phyloP scores from a whole-genome alignment of 2,797 vertebrate genomes.

The Miichthys miiuy region DNA sequence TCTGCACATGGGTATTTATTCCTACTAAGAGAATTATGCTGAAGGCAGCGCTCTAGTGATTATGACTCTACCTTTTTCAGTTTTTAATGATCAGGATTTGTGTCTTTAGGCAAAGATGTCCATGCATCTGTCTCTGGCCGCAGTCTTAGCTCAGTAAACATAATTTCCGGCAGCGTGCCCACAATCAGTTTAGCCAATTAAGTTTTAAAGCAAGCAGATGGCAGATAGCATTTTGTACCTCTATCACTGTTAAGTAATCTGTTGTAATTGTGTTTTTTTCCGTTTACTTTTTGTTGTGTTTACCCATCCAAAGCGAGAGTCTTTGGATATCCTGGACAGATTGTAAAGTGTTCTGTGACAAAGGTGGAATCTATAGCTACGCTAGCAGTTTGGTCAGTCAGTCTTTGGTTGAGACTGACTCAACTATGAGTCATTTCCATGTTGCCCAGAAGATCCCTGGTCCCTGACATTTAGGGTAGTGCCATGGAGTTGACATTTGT shows the following conservation, averaged over 20 bases:
- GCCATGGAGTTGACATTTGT: not conserved
- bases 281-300: not conserved
- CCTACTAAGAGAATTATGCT: slow-evolving; percentile 58
- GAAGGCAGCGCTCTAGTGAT: slow-evolving; percentile 56
- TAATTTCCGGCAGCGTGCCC: slow-evolving; percentile 58
- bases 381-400: not conserved
- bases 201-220: slow-evolving; percentile 73
- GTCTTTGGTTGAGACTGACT: not conserved
- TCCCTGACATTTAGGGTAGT: not conserved
- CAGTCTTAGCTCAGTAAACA: slow-evolving; percentile 53
- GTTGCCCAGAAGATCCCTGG: not conserved
- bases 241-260: not conserved
- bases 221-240: slow-evolving; percentile 24
- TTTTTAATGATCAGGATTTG: slow-evolving; percentile 69
- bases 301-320: not conserved
- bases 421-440: not conserved
- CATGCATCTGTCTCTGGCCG: slow-evolving; percentile 61
- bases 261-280: not conserved
- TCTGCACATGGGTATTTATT: slow-evolving; percentile 33
- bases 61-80: slow-evolving; percentile 52
- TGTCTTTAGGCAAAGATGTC: slow-evolving; percentile 56
- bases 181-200: slow-evolving; percentile 76
- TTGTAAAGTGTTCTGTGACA: not conserved
- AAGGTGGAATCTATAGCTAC: not conserved
- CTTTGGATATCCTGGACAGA: not conserved